phyloP scores from a whole-genome alignment of 2,888 invertebrate genomes.

The Conops quadrifasciatus region DNA sequence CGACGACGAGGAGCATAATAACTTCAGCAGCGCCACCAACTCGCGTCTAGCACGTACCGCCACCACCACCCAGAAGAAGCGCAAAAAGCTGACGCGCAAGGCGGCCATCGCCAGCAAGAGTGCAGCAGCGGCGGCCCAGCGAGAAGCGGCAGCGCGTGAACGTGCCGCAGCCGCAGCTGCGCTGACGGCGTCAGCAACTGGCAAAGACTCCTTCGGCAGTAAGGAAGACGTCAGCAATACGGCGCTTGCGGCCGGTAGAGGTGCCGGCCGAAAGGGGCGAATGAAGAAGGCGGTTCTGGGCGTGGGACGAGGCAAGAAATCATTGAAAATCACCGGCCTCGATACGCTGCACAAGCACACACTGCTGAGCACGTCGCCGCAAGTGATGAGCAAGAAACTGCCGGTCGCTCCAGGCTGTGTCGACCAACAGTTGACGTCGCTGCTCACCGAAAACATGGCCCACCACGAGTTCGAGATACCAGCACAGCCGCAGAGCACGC shows the following conservation, averaged over 20 bases:
- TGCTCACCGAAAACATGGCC: constrained; percentile 76
- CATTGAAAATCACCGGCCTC: constrained; percentile 82
- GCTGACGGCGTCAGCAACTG: constrained; percentile 60
- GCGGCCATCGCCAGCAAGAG: constrained; percentile 62
- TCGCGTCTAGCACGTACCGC: constrained; percentile 51
- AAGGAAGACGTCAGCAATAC: constrained; percentile 53
- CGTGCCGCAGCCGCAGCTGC: constrained; percentile 63
- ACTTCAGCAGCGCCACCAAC: constrained; percentile 55
- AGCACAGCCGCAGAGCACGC: constrained; percentile 78
- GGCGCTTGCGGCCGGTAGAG: constrained; percentile 45
- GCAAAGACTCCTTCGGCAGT: constrained; percentile 61
- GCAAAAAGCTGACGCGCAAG: constrained; percentile 64
- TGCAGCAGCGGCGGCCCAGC: constrained; percentile 56
- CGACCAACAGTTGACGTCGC: constrained; percentile 85
- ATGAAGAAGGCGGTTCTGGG: constrained; percentile 70
- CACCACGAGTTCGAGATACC: constrained; percentile 88
- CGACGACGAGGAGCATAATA: constrained; percentile 69
- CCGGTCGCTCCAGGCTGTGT: constrained; percentile 92
- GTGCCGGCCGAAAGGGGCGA: constrained; percentile 67
- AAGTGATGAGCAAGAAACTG: constrained; percentile 75
- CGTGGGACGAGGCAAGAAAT: constrained; percentile 72
- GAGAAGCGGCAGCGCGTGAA: constrained; percentile 53
- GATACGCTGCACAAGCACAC: constrained; percentile 91
- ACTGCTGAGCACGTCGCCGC: constrained; percentile 83
- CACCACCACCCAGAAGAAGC: constrained; percentile 57